Base-by-base conservation (phyloP, 2,113 vertebrate genomes). In the Bufo bufo region DNA sequence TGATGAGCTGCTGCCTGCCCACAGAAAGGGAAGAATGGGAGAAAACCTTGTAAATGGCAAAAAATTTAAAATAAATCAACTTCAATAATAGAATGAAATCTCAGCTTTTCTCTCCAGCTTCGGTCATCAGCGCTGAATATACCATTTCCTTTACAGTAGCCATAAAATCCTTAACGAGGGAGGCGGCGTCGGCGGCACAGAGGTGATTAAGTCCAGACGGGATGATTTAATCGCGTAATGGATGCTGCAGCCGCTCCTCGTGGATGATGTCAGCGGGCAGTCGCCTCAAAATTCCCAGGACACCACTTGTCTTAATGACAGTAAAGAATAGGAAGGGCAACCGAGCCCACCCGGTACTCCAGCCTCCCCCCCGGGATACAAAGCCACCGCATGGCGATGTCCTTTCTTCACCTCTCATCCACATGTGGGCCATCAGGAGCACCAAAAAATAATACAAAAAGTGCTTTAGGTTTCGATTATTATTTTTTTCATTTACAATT, bases 141-240 rank as follows among this genome's bases (percentile, higher is more conserved):
- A 33, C 1, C 2, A 50, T 50, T 50, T 50, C 8, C 72, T 79
- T 43, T 17, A 43, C 77, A 80, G n/a, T 7, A 33, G 77, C 23
- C 77, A 66, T 52, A n/a, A 63, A 83, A 47, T 4, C 17, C 12
- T 43, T 45, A 16, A 80, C 13, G 50, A 8, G 20, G 50, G 11
- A 17, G 58, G 59, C 12, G 3, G 3, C 11, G 59, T 61, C 6
- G 61, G n/a, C 13, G 9, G 69, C 52, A 52, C n/a, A 20, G 43
- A 19, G 33, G 56, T 84, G 49, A 89, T 84, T 84, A 78, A 7
- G 17, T 78, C 79, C 74, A 75, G 66, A 75, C 16, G 56, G 9
- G 82, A 77, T 84, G 87, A 89, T 84, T 84, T 79, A 84, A 89
- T 89, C 8, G 33, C 65, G 49, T 89, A 89, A 89, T 84, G 87